Conservation (phyloP, 2,113 vertebrate species). For the Sinocyclocheilus anshuiensis region DNA sequence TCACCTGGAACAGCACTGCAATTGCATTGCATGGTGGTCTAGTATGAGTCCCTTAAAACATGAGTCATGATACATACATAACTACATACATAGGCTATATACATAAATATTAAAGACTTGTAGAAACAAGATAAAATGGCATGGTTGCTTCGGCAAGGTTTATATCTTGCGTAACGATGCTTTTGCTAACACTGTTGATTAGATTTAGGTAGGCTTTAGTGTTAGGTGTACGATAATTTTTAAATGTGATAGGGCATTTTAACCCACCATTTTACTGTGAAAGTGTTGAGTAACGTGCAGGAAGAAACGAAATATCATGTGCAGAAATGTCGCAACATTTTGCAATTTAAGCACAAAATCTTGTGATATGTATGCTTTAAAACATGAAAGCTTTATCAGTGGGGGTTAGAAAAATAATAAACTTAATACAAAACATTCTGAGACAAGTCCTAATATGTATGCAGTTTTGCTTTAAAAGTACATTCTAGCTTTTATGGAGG, state of each 20-base stretch:
- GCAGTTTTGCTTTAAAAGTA: background rate
- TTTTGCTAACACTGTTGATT: too few species aligned
- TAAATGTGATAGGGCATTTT: background rate
- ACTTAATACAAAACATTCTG: background rate
- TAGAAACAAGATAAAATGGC: too few species aligned
- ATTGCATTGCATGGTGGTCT: too few species aligned
- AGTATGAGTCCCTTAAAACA: too few species aligned
- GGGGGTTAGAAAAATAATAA: background rate
- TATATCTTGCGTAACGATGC: too few species aligned
- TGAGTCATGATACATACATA: too few species aligned
- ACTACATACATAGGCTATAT: too few species aligned
- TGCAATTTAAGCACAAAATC: background rate
- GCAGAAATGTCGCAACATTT: background rate
- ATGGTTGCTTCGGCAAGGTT: too few species aligned
- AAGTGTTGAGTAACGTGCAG: background rate
- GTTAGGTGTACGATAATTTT: background rate
- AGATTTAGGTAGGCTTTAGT: background rate
- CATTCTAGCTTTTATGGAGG: background rate
- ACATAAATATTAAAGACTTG: too few species aligned
- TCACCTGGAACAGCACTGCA: too few species aligned
- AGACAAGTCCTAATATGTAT: background rate
- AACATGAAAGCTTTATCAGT: background rate
- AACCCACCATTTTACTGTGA: background rate
- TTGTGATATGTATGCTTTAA: background rate
- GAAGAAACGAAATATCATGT: background rate